Percentiles rank a stretch among this genome's conserved stretches.
These are phyloP conservation scores for Acronicta aceris DNA, from an alignment of 2,888 invertebrate species.

Conservation along the genomic window DNA sequence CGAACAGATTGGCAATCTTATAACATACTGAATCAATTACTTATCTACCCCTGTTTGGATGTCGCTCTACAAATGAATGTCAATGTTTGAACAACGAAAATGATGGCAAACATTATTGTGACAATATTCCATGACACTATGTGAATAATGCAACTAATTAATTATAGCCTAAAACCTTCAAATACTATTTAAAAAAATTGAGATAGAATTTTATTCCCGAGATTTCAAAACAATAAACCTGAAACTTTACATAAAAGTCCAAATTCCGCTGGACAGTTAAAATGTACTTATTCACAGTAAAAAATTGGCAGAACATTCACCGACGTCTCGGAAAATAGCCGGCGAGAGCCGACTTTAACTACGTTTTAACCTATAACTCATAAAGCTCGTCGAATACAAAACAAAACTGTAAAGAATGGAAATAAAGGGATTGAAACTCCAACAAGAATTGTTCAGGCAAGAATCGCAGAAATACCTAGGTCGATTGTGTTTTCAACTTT, in stretches of 20 bases:
- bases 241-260: conserved; percentile 42
- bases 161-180: too few relatives aligned
- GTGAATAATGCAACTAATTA: too few relatives aligned
- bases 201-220: too few relatives aligned
- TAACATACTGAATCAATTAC: conserved; percentile 31
- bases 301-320: conserved; percentile 51
- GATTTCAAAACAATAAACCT: conserved; percentile 36
- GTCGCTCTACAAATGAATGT: background rate
- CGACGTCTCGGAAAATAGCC: conserved; percentile 47
- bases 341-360: conserved; percentile 51
- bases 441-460: too few relatives aligned
- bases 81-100: background rate
- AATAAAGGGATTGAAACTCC: conserved; percentile 49
- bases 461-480: conserved; percentile 30
- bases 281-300: conserved; percentile 53
- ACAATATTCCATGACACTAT: too few relatives aligned
- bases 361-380: conserved; percentile 49
- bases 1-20: conserved; percentile 45
- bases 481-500: conserved; percentile 35
- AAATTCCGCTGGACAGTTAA: conserved; percentile 45
- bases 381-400: conserved; percentile 51
- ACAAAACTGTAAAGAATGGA: conserved; percentile 39
- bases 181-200: too few relatives aligned
- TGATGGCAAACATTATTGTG: too few relatives aligned
- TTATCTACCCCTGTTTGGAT: conserved; percentile 10